These are phyloP conservation scores for Gymnarchus niloticus DNA, from an alignment of 2,113 vertebrate species.

Conservation along the genomic window DNA sequence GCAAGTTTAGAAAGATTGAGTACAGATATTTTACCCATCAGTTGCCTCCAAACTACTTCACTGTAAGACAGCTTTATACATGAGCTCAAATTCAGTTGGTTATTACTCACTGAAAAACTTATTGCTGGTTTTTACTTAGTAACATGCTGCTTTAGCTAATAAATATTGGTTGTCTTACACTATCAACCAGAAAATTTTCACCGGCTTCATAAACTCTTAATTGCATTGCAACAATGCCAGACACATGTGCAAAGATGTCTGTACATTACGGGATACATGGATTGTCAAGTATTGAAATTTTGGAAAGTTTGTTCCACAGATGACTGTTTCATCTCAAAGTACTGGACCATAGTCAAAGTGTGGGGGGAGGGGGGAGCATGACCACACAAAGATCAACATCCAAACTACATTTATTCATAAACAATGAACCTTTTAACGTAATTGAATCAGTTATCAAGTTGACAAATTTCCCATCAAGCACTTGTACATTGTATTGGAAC, in stretches of 20 bases:
- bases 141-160: not conserved
- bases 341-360: not conserved
- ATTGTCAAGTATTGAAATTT: not conserved
- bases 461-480: slow-evolving; percentile 1
- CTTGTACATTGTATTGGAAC: not conserved
- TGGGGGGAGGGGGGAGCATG: not conserved
- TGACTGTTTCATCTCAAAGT: not conserved
- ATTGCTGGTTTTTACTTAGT: not conserved
- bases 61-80: not conserved
- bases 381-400: not conserved
- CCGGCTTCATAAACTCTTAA: not conserved
- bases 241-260: too few species aligned
- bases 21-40: not conserved
- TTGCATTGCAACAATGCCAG: not conserved
- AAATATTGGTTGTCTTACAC: not conserved
- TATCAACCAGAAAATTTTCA: not conserved
- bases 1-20: not conserved
- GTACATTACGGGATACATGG: not conserved
- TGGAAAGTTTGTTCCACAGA: not conserved
- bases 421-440: not conserved
- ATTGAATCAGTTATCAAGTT: not conserved
- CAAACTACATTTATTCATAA: not conserved
- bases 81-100: not conserved
- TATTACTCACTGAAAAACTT: too few species aligned
- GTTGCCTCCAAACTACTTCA: not conserved